Conservation (phyloP, 2,113 vertebrate species). For the Xenopus tropicalis region UCB_Xtro_10.0 CM004443.2:210474001-210474500, state of each 20-base stretch:
- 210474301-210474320: too few species aligned
- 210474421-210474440: too few species aligned
- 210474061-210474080: slow-evolving; percentile 3
- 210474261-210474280: neutral
- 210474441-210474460: too few species aligned
- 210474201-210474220: neutral
- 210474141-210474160: slow-evolving; percentile 45
- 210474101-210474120: slow-evolving; percentile 51
- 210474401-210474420: too few species aligned
- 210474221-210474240: neutral
- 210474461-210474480: too few species aligned
- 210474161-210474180: slow-evolving; percentile 6
- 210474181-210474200: neutral
- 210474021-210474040: neutral
- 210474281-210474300: neutral
- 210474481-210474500: too few species aligned
- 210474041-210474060: neutral
- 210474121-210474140: slow-evolving; percentile 54
- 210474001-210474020: neutral
- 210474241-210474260: neutral
- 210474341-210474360: too few species aligned
- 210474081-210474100: slow-evolving; percentile 35
- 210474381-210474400: too few species aligned
- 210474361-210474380: too few species aligned
- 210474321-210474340: too few species aligned